Percentiles rank a stretch among this genome's conserved stretches.
phyloP scores from a whole-genome alignment of 2,797 vertebrate species.

The Enteromius paludinosus region DNA sequence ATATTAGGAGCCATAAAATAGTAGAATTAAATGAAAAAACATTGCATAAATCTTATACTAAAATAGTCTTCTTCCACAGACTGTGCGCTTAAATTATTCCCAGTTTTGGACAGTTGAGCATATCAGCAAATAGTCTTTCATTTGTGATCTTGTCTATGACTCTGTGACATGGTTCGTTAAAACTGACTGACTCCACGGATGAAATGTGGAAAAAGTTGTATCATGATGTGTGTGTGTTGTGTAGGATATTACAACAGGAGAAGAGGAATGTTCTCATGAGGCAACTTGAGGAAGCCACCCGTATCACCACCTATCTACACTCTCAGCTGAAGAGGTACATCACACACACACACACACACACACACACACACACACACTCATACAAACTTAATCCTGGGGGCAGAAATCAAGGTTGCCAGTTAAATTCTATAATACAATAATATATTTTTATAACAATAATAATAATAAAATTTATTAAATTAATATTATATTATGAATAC shows the following conservation, averaged over 20 bases:
- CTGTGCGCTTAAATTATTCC: neutral
- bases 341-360: no score
- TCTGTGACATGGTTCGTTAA: neutral
- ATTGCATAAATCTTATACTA: neutral
- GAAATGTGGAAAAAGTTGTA: neutral
- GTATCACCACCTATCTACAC: constrained; percentile 92
- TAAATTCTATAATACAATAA: neutral
- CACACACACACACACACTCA: no score
- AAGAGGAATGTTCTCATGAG: constrained; percentile 92
- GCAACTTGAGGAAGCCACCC: constrained; percentile 94
- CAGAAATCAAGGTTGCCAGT: neutral
- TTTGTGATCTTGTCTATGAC: neutral
- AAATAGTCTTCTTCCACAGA: neutral
- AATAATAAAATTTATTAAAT: neutral
- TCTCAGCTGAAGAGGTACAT: constrained; percentile 93
- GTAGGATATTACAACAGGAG: constrained; percentile 85
- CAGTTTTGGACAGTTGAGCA: neutral
- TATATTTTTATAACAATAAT: neutral
- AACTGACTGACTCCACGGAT: neutral
- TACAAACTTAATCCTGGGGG: neutral
- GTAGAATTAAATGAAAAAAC: neutral
- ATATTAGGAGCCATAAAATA: constrained; percentile 3
- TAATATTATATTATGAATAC: no score
- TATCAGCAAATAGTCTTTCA: neutral
- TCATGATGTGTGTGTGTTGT: constrained; percentile 22